Evolutionary conservation across 1,140 invertebrate genomes (phyloP), one percentile per base, ranked within the genome.

Genomic region (Trichomalopsis sarcophagae): DNA sequence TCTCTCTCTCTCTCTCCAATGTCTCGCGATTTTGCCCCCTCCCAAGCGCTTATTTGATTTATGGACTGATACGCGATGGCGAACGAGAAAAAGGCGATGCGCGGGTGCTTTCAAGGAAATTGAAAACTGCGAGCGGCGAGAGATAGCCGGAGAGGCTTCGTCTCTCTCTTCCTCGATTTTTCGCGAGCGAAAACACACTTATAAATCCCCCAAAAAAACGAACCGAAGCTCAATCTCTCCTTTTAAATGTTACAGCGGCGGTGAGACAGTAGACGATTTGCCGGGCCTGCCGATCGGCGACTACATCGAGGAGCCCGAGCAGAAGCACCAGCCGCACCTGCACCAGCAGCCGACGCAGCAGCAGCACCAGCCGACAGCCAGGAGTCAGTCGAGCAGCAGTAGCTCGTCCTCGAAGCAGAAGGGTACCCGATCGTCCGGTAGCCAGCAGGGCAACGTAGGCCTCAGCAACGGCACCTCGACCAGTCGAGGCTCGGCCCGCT

Each of bases 401-500:
- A 30, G 44, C 75, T 75, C 75, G 27, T 77, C 75, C 1, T 17
- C 36, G 17, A n/a, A 40, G 30, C 74, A 76, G 17, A 27, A 76
- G 3, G 74, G 74, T n/a, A 10, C n/a, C 14, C 23, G 68, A 11
- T 66, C 77, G 47, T 66, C 77, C 11, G 11, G 6, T 23, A 14
- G 30, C 80, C 83, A 88, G 77, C 85, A 71, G 55, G 79, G 69
- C 74, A 74, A 62, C 71, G 27, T 50, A 30, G 62, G 75, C 33
- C 40, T 84, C 68, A 86, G 84, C 74, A 82, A 80, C 84, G 79
- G 88, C 71, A 79, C 75, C 68, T 62, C 47, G 74, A 89, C 88
- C 87, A 88, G 89, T 76, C 88, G 91, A 62, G 91, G 92, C 14
- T 87, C 92, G 78, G 94, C 94, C 87, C 93, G 93, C 82, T 94